Evolutionary conservation across 2,113 vertebrate genomes (phyloP), one percentile per base, ranked within the genome.

Genomic region (Phainopepla nitens): DNA sequence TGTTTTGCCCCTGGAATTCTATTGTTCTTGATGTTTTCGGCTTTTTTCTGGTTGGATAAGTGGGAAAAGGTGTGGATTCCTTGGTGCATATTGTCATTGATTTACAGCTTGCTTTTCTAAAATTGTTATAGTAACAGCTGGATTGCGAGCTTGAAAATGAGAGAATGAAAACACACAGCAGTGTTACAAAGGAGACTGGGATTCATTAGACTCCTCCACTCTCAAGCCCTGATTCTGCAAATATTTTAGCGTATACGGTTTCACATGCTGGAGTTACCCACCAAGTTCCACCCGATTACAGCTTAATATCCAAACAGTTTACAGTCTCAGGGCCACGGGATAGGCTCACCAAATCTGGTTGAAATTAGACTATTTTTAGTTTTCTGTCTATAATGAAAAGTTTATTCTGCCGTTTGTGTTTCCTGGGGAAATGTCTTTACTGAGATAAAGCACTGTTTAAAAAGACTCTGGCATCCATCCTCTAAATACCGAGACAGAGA

Each of bases 181-280:
- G 51, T 28, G 35, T 57, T 95, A 93, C 84, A 93, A 90, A 78
- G 77, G 81, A 66, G 69, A 8, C 94, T 92, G 90, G 85, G 68
- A 90, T 90, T 95, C 64, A n/a, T 97, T 89, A 93, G 82, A 16
- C 47, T 85, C 47, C 44, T 70, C 53, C 28, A 5, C 56, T 90
- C 76, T 77, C 36, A 24, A 81, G 44, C 69, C 80, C 82, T 11
- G 50, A 60, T 89, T 90, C 80, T 89, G 90, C 82, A 90, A 60
- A 89, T 90, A 50, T 49, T 93, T 77, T 62, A 93, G 76, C 57
- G 31, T 33, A 13, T 41, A 13, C 13, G 51, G 85, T 86, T 86
- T 94, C 79, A 49, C 9, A 3, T 66, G 31, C 49, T 7, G 2
- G 44, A 87, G 69, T 78, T 79, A 57, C 39, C 66, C 53, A 35